Conservation (phyloP, 2,797 vertebrate genomes). For the Clarias platycephalus region DNA sequence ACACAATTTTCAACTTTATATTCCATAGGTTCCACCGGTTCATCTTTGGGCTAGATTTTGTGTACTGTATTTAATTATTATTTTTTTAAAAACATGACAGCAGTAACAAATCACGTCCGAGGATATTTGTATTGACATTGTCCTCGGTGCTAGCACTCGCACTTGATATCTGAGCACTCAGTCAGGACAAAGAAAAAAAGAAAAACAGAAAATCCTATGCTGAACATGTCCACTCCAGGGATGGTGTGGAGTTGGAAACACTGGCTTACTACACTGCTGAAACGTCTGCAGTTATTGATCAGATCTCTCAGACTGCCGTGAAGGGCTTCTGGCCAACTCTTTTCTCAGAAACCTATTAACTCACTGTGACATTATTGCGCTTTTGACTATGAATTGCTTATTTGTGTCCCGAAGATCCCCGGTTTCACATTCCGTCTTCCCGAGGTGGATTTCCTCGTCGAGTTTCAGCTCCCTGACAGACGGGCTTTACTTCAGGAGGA, state of each 20-base stretch:
- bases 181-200: neutral
- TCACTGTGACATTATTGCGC: slow-evolving; percentile 21
- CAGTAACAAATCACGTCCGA: too few relatives aligned
- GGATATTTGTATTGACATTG: neutral
- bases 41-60: neutral
- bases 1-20: neutral
- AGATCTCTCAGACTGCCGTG: neutral
- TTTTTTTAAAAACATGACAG: too few relatives aligned
- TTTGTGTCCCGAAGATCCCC: slow-evolving; percentile 17
- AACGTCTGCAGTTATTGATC: slow-evolving; percentile 21
- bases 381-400: slow-evolving; percentile 27
- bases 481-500: slow-evolving; percentile 50
- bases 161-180: neutral
- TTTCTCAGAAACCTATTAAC: slow-evolving; percentile 28
- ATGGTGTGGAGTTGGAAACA: slow-evolving; percentile 16
- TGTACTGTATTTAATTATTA: too few relatives aligned
- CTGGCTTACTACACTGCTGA: neutral
- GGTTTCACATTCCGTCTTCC: neutral
- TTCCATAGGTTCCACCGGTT: neutral
- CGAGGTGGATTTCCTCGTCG: slow-evolving; percentile 25
- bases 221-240: neutral
- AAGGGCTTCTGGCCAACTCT: slow-evolving; percentile 20
- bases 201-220: neutral
- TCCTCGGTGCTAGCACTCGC: neutral
- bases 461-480: slow-evolving; percentile 52